These are phyloP conservation scores for Chaetops frenatus DNA, from an alignment of 2,113 vertebrate species.

Conservation along the genomic window DNA sequence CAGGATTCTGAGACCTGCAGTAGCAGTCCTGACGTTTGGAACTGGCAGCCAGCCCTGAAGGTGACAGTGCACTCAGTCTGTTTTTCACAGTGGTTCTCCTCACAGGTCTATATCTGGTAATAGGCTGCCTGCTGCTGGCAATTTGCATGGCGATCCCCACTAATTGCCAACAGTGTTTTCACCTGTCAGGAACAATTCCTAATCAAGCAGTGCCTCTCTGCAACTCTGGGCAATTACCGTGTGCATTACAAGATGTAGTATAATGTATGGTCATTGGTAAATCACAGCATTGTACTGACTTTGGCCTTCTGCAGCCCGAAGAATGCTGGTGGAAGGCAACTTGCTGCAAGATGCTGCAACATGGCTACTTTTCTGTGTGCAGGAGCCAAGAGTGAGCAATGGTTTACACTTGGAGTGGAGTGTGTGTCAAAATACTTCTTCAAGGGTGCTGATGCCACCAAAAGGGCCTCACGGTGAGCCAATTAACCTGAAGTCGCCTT, in stretches of 20 bases:
- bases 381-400: not conserved
- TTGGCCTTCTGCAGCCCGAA: not conserved
- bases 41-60: slow-evolving; percentile 37
- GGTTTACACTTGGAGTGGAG: not conserved
- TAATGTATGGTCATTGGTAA: not conserved
- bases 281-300: not conserved
- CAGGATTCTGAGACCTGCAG: not conserved
- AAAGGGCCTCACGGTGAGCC: not conserved
- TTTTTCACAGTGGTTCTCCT: not conserved
- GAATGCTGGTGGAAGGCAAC: not conserved
- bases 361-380: not conserved
- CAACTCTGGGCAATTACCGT: not conserved
- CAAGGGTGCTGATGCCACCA: not conserved
- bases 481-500: not conserved
- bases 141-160: not conserved
- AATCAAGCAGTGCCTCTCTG: not conserved
- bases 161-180: not conserved
- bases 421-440: not conserved
- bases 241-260: not conserved
- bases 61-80: not conserved
- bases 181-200: not conserved
- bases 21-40: slow-evolving; percentile 25
- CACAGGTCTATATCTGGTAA: slow-evolving; percentile 36
- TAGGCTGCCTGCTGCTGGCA: not conserved
- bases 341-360: not conserved